Percentiles rank a stretch among this genome's conserved stretches.
Evolutionary conservation across 1,140 invertebrate species (phyloP).

Genomic region (Mamestra configurata): DNA sequence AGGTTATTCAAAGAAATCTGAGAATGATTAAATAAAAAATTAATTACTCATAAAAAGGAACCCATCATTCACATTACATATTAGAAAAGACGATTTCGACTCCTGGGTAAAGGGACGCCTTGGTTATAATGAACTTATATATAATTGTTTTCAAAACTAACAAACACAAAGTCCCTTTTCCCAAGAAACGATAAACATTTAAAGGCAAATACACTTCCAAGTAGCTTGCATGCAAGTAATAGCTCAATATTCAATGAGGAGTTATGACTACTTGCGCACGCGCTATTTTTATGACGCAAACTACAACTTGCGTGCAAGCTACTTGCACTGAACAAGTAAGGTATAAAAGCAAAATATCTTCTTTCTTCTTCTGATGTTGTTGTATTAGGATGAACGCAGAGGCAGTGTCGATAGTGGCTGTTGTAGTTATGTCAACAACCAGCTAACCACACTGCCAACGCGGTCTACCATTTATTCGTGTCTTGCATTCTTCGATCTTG

Average conservation of each 20-base stretch:
- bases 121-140: not conserved
- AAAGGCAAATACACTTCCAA: not conserved
- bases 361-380: not conserved
- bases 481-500: slow-evolving; percentile 51
- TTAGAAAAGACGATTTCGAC: too few species aligned
- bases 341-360: not conserved
- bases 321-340: not conserved
- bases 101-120: not conserved
- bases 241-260: too few species aligned
- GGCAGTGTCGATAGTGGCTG: slow-evolving; percentile 98
- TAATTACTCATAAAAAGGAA: too few species aligned
- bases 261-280: too few species aligned
- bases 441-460: slow-evolving; percentile 99
- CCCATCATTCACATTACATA: too few species aligned
- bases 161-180: not conserved
- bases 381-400: slow-evolving; percentile 88
- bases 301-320: not conserved
- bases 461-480: slow-evolving; percentile 85
- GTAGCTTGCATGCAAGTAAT: too few species aligned
- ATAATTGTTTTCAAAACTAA: not conserved
- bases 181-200: not conserved
- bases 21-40: too few species aligned
- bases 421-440: slow-evolving; percentile 94
- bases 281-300: not conserved
- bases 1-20: not conserved